phyloP scores from a whole-genome alignment of 2,888 invertebrate genomes.

The Epiblema foenella region DNA sequence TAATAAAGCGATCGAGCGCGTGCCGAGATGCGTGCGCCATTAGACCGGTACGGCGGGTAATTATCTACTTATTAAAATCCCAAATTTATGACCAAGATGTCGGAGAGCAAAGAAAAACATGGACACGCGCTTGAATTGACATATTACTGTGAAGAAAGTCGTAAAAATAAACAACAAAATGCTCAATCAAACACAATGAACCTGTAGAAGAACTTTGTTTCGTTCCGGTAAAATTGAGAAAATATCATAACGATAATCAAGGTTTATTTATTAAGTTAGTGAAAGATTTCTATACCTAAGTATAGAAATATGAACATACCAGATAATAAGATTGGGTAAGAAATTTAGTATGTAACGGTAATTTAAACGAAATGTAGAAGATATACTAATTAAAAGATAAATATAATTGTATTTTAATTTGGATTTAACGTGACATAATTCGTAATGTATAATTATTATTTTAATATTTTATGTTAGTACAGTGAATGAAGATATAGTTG shows the following conservation, averaged over 20 bases:
- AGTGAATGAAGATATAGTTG: too few relatives aligned
- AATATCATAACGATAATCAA: background rate
- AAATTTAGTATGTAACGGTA: background rate
- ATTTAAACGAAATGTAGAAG: conserved; percentile 10
- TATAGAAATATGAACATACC: too few relatives aligned
- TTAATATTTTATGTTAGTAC: background rate
- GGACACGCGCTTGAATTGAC: background rate
- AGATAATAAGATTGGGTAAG: background rate
- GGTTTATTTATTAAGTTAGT: background rate
- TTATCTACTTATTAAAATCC: conserved; percentile 73
- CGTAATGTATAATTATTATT: too few relatives aligned
- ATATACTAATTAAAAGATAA: background rate
- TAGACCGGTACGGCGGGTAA: conserved; percentile 65
- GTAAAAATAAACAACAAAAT: background rate
- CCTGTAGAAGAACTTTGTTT: background rate
- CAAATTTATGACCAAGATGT: conserved; percentile 61
- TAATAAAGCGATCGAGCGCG: conserved; percentile 77
- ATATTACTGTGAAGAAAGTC: background rate
- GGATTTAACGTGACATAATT: too few relatives aligned
- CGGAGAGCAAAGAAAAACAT: conserved; percentile 9
- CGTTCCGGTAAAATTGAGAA: background rate
- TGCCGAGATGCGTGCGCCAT: conserved; percentile 67
- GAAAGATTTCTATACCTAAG: background rate
- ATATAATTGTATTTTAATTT: too few relatives aligned
- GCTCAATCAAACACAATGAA: background rate